phyloP scores from a whole-genome alignment of 2,797 vertebrate species.

The Phoxinus dragarum region DNA sequence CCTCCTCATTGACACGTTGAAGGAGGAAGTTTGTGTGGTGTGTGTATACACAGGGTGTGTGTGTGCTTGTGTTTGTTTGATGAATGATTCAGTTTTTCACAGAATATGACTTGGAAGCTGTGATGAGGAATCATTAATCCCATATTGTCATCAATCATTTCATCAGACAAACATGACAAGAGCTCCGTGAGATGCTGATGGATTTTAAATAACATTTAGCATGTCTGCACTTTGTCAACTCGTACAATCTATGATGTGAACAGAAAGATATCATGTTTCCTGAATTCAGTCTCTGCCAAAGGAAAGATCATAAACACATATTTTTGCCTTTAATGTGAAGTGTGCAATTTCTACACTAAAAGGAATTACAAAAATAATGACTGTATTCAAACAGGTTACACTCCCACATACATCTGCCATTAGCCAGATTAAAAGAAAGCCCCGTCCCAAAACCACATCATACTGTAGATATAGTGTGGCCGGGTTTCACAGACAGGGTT shows the following conservation, averaged over 20 bases:
- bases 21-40: background rate
- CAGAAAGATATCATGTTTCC: conserved; percentile 34
- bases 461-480: background rate
- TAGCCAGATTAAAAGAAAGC: background rate
- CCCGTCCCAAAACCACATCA: background rate
- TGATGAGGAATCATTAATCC: conserved; percentile 38
- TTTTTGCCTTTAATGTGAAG: conserved; percentile 15
- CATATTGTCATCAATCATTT: conserved; percentile 18
- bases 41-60: conserved; percentile 1
- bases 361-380: background rate
- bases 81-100: background rate
- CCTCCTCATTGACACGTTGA: background rate
- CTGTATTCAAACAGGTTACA: background rate
- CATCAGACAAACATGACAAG: conserved; percentile 26
- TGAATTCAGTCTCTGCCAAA: conserved; percentile 2
- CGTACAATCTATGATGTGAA: conserved; percentile 17
- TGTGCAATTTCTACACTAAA: too few species aligned
- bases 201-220: conserved; percentile 38
- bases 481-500: background rate
- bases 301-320: conserved; percentile 21
- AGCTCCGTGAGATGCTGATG: conserved; percentile 26
- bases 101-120: background rate
- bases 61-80: conserved; percentile 1
- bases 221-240: conserved; percentile 29
- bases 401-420: background rate